Evolutionary conservation across 2,113 vertebrate genomes (phyloP), one percentile per base, ranked within the genome.

Genomic region (Myxocyprinus asiaticus): DNA sequence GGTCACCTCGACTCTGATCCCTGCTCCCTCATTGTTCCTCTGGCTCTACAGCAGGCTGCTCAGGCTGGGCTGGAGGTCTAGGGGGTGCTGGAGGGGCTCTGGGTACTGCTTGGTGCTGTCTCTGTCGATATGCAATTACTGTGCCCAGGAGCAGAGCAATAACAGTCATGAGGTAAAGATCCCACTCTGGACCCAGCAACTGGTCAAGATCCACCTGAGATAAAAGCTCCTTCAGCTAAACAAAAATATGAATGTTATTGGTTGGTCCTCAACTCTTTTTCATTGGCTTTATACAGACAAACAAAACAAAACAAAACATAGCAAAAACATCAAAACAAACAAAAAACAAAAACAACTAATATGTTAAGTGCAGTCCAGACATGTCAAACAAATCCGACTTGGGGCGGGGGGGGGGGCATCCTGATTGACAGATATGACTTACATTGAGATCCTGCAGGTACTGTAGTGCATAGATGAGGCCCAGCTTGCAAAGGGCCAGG

Each of bases 161-260:
- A 88, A 99, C 94, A 0, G 96, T 99, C 96, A 99, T 99, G 90
- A 99, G 96, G 92, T 99, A 99, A 84, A 99, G 95, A 89, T 99
- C 98, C 98, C 98, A 99, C 89, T 99, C 98, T 0, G 97, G 97
- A 56, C 97, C 98, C 85, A 99, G 88, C 12, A 99, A 85, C 92
- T 98, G 95, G 89, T 99, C 97, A 94, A 99, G 93, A 84, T 99
- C 98, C 88, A 99, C 90, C 67, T 95, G 94, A 76, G 92, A 90
- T 67, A 96, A 76, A 17, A 95, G 14, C 69, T 98, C 96, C 75
- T 93, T 94, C 81, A 98, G 79, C 98, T 99, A 88, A 83, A 69
- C 73, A 77, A 79, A 12, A 59, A 58, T 7, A 45, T 9, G 8
- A 6, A 58, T 58, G 6, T 53, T 53, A 10, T 15, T 15, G 47